Conservation (phyloP, 2,113 vertebrate species). For the Thamnaconus septentrionalis region DNA sequence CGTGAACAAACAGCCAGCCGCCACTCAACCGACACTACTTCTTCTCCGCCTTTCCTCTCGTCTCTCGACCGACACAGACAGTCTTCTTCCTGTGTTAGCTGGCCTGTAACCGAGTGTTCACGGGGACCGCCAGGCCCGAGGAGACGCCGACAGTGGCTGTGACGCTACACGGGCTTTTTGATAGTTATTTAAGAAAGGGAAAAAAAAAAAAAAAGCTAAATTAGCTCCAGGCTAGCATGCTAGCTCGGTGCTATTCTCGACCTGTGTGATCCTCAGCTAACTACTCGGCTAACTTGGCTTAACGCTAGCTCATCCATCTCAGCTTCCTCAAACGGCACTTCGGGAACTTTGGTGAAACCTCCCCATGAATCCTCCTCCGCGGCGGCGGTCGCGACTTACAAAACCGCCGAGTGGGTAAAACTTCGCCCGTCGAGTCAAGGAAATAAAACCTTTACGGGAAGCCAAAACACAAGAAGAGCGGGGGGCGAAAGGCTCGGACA, state of each 20-base stretch:
- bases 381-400: no score
- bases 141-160: background rate
- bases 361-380: slow-evolving; percentile 13
- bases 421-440: background rate
- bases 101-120: slow-evolving; percentile 26
- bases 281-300: slow-evolving; percentile 56
- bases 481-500: slow-evolving; percentile 24
- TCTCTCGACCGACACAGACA: background rate
- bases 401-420: background rate
- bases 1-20: background rate
- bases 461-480: no score
- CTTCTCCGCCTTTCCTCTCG: slow-evolving; percentile 1
- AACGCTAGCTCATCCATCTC: slow-evolving; percentile 67
- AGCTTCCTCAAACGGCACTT: slow-evolving; percentile 58
- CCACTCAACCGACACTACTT: slow-evolving; percentile 30
- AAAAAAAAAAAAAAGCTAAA: slow-evolving; percentile 19
- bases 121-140: slow-evolving; percentile 14
- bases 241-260: slow-evolving; percentile 55
- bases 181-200: no score
- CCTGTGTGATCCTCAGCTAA: slow-evolving; percentile 61
- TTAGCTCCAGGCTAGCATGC: slow-evolving; percentile 61
- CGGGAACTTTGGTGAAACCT: slow-evolving; percentile 52
- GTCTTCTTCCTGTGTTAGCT: slow-evolving; percentile 45
- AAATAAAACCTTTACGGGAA: slow-evolving; percentile 1
- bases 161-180: background rate